Evolutionary conservation across 2,888 invertebrate species (phyloP), one percentile per base, ranked within the genome.

Genomic region (Archaeoteleia sp.): DNA sequence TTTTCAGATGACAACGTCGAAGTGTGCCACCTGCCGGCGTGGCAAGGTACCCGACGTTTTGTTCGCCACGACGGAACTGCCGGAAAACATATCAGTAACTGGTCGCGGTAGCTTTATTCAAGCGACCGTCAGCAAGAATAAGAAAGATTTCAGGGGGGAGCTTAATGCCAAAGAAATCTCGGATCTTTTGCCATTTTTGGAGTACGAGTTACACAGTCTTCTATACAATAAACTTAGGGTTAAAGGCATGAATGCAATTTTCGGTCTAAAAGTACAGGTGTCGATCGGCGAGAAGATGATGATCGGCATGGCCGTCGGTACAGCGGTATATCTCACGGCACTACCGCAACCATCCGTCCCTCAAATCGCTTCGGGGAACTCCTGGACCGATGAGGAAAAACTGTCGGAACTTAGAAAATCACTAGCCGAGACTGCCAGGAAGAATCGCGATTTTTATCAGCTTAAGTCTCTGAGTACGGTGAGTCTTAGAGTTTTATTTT

Each of bases 181-280:
- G 0, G 95, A 98, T 87, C 94, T 94, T 75, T 87, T 98, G 51
- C 98, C 98, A 0, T 98, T 98, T 87, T 86, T 98, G 51, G 98
- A 98, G 85, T 98, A 97, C 83, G 97, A 98, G 84, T 87, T 98
- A 39, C 97, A 98, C 85, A 91, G 95, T 63, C 90, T 97, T 73
- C 87, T 98, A 27, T 89, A 97, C 1, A 96, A 95, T 80, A 97
- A 97, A 82, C 87, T 98, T 1, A 91, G 94, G 85, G 93, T 97
- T 70, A 95, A 95, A 85, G 97, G 96, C 4, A 97, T 97, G 91
- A 98, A 98, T 87, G 94, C 96, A 2, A 87, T 97, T 49, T 97
- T 97, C 86, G 94, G 95, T 0, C 87, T 98, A 4, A 92, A 91
- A 80, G 88, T 90, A 66, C 86, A 87, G 65, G 87, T 88, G 14